These are phyloP conservation scores for Eulacestoma nigropectus DNA, from an alignment of 2,113 vertebrate genomes.

Conservation along the genomic window DNA sequence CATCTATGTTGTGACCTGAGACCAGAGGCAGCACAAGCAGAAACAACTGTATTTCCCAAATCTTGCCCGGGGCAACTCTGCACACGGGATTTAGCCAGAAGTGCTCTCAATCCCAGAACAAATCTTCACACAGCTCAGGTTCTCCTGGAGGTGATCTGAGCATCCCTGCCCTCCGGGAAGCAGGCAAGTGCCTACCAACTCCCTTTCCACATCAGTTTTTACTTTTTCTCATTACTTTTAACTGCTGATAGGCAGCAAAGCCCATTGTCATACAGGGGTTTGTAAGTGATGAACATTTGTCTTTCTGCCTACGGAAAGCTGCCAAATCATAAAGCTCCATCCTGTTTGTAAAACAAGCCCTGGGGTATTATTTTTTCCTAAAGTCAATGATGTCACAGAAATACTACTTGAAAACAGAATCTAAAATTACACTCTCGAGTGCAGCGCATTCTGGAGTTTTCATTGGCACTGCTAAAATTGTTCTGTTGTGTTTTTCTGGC, in stretches of 20 bases:
- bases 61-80: neutral
- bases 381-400: constrained; percentile 65
- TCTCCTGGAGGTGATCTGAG: neutral
- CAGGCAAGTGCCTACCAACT: neutral
- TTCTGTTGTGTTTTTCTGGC: constrained; percentile 62
- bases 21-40: neutral
- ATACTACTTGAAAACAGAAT: constrained; percentile 66
- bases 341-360: constrained; percentile 58
- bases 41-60: neutral
- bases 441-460: constrained; percentile 62
- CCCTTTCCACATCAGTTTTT: neutral
- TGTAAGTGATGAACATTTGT: constrained; percentile 25
- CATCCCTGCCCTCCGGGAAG: neutral
- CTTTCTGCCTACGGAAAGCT: constrained; percentile 37
- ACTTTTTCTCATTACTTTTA: neutral
- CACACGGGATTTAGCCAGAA: neutral
- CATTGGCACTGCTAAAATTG: constrained; percentile 60
- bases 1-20: accelerated
- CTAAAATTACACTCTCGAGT: constrained; percentile 66
- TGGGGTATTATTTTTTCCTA: constrained; percentile 64
- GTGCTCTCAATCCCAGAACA: neutral
- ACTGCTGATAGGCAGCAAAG: constrained; percentile 8
- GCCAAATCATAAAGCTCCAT: constrained; percentile 64
- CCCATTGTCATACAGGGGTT: neutral
- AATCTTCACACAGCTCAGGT: neutral